Conservation (phyloP, 1,140 invertebrate genomes). For the Diabrotica undecimpunctata region DNA sequence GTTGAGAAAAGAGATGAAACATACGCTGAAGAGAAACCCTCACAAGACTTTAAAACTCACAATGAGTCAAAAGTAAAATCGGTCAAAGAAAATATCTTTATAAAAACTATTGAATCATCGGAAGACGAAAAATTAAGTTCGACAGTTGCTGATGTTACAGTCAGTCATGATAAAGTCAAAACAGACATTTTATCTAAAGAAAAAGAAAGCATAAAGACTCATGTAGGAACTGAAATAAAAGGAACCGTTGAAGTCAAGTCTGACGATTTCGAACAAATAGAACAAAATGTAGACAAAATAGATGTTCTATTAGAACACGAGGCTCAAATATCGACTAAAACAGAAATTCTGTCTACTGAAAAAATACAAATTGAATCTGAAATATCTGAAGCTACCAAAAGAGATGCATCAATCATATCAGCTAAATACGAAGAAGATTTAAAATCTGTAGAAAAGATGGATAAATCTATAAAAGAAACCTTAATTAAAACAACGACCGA, state of each 20-base stretch:
- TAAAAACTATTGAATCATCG: conserved; percentile 30
- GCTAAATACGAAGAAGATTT: conserved; percentile 15
- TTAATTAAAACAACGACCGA: conserved; percentile 9
- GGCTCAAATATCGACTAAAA: conserved; percentile 12
- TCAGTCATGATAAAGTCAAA: conserved; percentile 42
- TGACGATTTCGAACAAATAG: conserved; percentile 28
- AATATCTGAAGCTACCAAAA: background rate
- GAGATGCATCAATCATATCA: conserved; percentile 12
- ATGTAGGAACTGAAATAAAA: conserved; percentile 26
- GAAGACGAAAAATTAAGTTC: conserved; percentile 35
- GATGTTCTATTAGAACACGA: background rate
- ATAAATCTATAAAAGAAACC: conserved; percentile 25
- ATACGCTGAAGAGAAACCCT: conserved; percentile 27
- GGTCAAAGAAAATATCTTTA: conserved; percentile 31
- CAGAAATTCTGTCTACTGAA: background rate
- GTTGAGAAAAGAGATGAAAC: conserved; percentile 42
- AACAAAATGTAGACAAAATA: conserved; percentile 16
- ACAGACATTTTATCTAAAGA: conserved; percentile 34
- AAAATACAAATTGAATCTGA: background rate
- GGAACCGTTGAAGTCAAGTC: conserved; percentile 23
- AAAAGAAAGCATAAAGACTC: conserved; percentile 35
- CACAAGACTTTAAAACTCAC: conserved; percentile 38
- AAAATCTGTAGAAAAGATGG: conserved; percentile 19
- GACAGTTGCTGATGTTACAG: conserved; percentile 32
- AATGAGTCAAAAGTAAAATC: conserved; percentile 27